phyloP scores from a whole-genome alignment of 2,113 vertebrate species.

The Mus spicilegus region DNA sequence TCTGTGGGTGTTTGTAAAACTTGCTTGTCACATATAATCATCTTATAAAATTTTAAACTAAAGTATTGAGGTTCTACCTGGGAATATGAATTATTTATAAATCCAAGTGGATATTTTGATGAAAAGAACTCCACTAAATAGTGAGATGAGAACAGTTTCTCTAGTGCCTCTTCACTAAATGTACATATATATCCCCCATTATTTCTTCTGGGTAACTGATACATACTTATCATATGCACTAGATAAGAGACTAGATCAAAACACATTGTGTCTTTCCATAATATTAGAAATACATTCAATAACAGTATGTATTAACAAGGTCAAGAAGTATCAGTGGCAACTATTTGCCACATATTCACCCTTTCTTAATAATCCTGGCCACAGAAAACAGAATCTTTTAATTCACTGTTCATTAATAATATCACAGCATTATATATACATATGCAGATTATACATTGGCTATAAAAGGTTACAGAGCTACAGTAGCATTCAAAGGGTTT shows the following conservation, averaged over 20 bases:
- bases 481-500: background rate
- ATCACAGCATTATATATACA: background rate
- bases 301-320: background rate
- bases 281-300: background rate
- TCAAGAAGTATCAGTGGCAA: background rate
- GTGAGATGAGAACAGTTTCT: constrained; percentile 6
- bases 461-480: background rate
- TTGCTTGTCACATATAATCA: background rate
- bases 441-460: background rate
- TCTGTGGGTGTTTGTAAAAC: background rate
- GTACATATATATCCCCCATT: background rate
- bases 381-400: background rate
- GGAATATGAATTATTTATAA: background rate
- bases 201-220: constrained; percentile 33
- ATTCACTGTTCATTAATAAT: no score
- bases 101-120: background rate
- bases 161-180: background rate
- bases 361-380: background rate
- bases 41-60: constrained; percentile 15
- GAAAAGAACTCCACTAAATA: background rate
- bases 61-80: background rate
- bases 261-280: background rate
- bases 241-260: background rate
- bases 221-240: background rate
- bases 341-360: background rate